A percentile compares a stretch with the other conserved stretches of the same genome.
Conservation (phyloP, 2,113 vertebrate genomes). For the Laticauda colubrina region DNA sequence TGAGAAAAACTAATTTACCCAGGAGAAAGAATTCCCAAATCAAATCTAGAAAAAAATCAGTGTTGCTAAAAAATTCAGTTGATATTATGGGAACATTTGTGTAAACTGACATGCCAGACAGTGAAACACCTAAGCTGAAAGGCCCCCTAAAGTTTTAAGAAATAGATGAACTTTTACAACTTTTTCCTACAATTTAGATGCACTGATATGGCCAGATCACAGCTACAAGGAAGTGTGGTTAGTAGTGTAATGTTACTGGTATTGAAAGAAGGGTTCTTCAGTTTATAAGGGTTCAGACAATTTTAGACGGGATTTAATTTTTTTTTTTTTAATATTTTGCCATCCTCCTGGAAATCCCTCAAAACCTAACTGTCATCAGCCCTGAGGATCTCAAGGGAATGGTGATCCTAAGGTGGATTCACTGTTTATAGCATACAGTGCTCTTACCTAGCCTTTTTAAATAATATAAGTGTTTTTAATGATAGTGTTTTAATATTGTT, state of each 20-base stretch:
- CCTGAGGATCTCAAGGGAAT: not conserved
- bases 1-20: not conserved
- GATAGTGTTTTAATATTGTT: no score
- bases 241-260: not conserved
- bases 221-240: not conserved
- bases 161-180: not conserved
- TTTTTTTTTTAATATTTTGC: no score
- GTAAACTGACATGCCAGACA: not conserved
- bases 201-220: not conserved
- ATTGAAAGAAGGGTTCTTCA: not conserved
- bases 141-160: not conserved
- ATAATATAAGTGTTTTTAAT: no score
- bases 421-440: no score
- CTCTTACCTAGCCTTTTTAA: no score
- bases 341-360: no score
- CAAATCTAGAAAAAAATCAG: not conserved
- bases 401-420: not conserved
- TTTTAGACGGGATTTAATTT: no score
- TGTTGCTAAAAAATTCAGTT: not conserved
- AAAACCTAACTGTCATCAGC: no score
- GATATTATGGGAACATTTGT: not conserved
- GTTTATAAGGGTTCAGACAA: not conserved
- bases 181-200: no score
- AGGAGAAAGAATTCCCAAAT: not conserved
- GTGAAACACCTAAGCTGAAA: no score